These are phyloP conservation scores for Quiscalus mexicanus DNA, from an alignment of 2,113 vertebrate genomes.

Conservation along the genomic window DNA sequence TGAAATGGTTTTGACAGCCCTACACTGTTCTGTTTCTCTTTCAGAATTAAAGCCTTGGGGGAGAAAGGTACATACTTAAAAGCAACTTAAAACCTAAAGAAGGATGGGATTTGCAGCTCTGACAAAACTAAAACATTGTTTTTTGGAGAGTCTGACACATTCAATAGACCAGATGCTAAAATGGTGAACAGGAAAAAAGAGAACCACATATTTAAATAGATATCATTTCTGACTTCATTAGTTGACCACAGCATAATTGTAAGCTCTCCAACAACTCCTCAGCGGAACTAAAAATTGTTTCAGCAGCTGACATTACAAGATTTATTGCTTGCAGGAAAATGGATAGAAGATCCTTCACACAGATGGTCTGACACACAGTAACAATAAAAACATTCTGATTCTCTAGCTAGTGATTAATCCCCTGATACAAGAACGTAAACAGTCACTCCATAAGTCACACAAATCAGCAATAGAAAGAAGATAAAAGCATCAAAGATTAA, in stretches of 20 bases:
- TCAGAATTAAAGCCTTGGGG: not conserved
- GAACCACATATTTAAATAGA: not conserved
- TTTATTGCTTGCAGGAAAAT: not conserved
- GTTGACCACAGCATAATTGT: not conserved
- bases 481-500: not conserved
- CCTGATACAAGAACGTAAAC: not conserved
- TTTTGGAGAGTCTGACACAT: not conserved
- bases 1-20: not conserved
- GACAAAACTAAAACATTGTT: not conserved
- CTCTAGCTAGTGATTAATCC: not conserved
- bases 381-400: not conserved
- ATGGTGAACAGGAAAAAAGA: not conserved
- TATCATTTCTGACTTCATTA: not conserved
- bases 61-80: not conserved
- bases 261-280: not conserved
- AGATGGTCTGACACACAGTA: not conserved
- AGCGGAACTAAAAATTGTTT: not conserved
- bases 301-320: not conserved
- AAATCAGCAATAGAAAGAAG: not conserved
- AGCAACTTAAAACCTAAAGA: not conserved
- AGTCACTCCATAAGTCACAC: rapidly evolving
- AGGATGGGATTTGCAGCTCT: not conserved
- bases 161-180: not conserved
- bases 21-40: not conserved
- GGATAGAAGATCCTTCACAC: not conserved